Conservation (phyloP, 2,113 vertebrate species). For the Mustelus asterias region DNA sequence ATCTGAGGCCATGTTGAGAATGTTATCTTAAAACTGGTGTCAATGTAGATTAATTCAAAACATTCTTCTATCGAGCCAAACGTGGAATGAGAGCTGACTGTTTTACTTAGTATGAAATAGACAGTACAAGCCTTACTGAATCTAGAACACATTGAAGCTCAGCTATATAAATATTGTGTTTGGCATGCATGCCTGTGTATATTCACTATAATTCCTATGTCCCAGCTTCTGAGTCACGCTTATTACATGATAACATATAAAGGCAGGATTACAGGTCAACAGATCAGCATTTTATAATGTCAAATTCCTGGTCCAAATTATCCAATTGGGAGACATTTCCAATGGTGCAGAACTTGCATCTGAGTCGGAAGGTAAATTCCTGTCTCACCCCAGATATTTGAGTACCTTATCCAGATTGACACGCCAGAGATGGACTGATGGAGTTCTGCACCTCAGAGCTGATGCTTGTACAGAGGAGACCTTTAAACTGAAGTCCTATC, state of each 20-base stretch:
- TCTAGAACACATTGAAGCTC: background rate
- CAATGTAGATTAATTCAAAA: slow-evolving; percentile 43
- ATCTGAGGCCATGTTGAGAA: slow-evolving; percentile 52
- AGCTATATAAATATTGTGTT: background rate
- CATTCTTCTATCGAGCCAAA: background rate
- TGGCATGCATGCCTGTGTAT: background rate
- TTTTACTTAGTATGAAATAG: background rate
- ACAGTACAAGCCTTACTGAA: background rate
- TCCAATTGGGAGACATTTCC: background rate
- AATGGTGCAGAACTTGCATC: background rate
- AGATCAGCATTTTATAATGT: background rate
- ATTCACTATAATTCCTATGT: background rate
- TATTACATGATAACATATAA: background rate
- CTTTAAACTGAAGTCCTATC: background rate
- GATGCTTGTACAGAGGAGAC: background rate
- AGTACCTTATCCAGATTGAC: background rate
- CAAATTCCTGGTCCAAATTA: background rate
- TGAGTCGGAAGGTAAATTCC: background rate
- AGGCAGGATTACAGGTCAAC: background rate
- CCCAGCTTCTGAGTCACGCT: background rate
- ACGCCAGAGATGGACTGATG: background rate
- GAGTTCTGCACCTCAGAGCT: background rate
- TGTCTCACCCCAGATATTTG: background rate
- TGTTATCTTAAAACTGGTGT: slow-evolving; percentile 61
- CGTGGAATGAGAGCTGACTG: background rate